Conservation (phyloP, 2,888 invertebrate genomes). For the Scotopteryx bipunctaria region DNA sequence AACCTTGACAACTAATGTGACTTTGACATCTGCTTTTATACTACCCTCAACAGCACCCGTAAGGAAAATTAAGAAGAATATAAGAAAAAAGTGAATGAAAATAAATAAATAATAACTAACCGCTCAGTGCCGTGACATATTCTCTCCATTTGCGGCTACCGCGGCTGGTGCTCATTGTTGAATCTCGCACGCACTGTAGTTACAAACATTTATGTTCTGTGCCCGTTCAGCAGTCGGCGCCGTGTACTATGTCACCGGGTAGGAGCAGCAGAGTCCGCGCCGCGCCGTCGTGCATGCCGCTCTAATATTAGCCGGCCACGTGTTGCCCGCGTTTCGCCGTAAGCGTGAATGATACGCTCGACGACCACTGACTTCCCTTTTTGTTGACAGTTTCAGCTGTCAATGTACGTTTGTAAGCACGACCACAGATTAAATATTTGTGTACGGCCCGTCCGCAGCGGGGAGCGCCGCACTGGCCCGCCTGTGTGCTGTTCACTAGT, state of each 20-base stretch:
- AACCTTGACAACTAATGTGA: neutral
- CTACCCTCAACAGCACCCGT: neutral
- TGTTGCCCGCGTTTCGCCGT: slow-evolving; percentile 69
- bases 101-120: slow-evolving; percentile 60
- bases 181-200: slow-evolving; percentile 57
- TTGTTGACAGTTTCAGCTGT: slow-evolving; percentile 75
- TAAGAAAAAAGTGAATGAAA: slow-evolving; percentile 13
- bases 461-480: slow-evolving; percentile 55
- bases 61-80: neutral
- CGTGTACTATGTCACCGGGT: slow-evolving; percentile 56
- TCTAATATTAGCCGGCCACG: slow-evolving; percentile 76
- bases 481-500: slow-evolving; percentile 46
- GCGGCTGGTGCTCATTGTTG: slow-evolving; percentile 69
- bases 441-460: slow-evolving; percentile 44
- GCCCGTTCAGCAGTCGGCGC: slow-evolving; percentile 36
- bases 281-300: slow-evolving; percentile 49
- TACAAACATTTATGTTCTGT: slow-evolving; percentile 74
- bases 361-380: slow-evolving; percentile 52
- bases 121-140: slow-evolving; percentile 77
- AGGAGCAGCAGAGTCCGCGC: slow-evolving; percentile 25
- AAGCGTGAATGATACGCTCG: slow-evolving; percentile 66
- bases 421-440: slow-evolving; percentile 24
- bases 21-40: neutral
- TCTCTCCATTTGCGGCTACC: slow-evolving; percentile 76
- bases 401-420: slow-evolving; percentile 47